Percentiles rank a stretch among this genome's conserved stretches.
Evolutionary conservation across 2,113 vertebrate genomes (phyloP).

Genomic region (crab-eating macaque (Macaca fascicularis)): T2T-MFA8v1.1 NC_088385.1:108418501-108419000

Average conservation of each 20-base stretch:
- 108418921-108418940: background rate
- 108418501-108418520: no score
- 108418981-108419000: background rate
- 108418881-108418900: background rate
- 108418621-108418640: no score
- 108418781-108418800: background rate
- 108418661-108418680: no score
- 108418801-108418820: background rate
- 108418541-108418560: no score
- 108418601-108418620: no score
- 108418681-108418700: no score
- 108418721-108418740: background rate
- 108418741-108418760: background rate
- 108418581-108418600: no score
- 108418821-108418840: background rate
- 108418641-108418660: no score
- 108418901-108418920: background rate
- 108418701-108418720: no score
- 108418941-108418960: background rate
- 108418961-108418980: background rate
- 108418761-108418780: background rate
- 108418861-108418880: no score
- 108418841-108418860: background rate
- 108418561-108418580: no score
- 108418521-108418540: no score